phyloP scores from a whole-genome alignment of 2,113 vertebrate genomes.

The Ariopsis seemanni region DNA sequence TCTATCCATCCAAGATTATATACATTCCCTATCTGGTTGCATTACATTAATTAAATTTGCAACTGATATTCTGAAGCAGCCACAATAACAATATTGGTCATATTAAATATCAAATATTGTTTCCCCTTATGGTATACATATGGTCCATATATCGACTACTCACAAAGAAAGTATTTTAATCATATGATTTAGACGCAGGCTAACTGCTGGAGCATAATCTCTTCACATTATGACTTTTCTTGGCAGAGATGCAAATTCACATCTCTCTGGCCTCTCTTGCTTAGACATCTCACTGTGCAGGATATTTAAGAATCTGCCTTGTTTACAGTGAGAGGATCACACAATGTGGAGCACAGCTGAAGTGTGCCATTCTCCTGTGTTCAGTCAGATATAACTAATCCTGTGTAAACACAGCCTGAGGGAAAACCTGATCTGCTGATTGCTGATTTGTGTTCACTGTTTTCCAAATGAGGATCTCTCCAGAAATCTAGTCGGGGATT shows the following conservation, averaged over 20 bases:
- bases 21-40: background rate
- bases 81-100: background rate
- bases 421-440: conserved; percentile 26
- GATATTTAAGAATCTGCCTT: conserved; percentile 23
- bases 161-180: background rate
- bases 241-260: conserved; percentile 7
- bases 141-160: background rate
- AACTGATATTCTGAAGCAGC: background rate
- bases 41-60: background rate
- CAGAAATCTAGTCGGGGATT: background rate
- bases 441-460: conserved; percentile 39
- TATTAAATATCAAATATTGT: background rate
- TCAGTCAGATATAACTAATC: background rate
- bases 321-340: conserved; percentile 37
- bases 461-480: conserved; percentile 64
- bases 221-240: background rate
- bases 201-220: background rate
- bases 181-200: background rate
- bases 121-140: background rate
- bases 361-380: conserved; percentile 12
- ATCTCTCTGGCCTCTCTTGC: conserved; percentile 2
- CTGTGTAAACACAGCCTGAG: conserved; percentile 4
- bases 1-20: background rate
- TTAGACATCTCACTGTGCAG: background rate
- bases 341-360: conserved; percentile 24